Evolutionary conservation across 1,140 invertebrate genomes (phyloP).

Genomic region (Calycopis cecrops): DNA sequence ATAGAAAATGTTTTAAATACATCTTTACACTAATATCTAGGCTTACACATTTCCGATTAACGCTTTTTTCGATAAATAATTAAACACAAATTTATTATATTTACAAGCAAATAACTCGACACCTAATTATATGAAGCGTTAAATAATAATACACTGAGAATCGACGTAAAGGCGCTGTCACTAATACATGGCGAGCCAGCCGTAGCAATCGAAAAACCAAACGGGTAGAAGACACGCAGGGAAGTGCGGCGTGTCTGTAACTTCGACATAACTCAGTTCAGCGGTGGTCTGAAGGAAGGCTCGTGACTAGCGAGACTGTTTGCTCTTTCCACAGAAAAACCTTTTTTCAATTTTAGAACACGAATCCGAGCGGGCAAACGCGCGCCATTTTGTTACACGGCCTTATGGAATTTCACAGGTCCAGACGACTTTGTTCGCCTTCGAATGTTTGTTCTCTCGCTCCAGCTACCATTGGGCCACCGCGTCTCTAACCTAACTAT

Average conservation of each 20-base stretch:
- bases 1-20: constrained; percentile 71
- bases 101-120: constrained; percentile 72
- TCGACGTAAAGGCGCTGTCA: constrained; percentile 69
- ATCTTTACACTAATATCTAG: constrained; percentile 72
- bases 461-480: constrained; percentile 68
- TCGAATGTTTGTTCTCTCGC: constrained; percentile 68
- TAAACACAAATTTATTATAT: constrained; percentile 67
- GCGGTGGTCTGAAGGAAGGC: constrained; percentile 67
- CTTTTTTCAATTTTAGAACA: constrained; percentile 70
- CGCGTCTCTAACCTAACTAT: constrained; percentile 64
- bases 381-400: constrained; percentile 67
- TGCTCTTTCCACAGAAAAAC: constrained; percentile 64
- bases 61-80: constrained; percentile 70
- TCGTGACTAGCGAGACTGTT: constrained; percentile 70
- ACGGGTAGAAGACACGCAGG: constrained; percentile 23
- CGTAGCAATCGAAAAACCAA: constrained; percentile 45
- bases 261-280: constrained; percentile 39
- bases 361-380: constrained; percentile 64
- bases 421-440: constrained; percentile 54
- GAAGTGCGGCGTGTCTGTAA: constrained; percentile 19
- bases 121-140: constrained; percentile 68
- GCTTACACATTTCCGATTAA: constrained; percentile 69
- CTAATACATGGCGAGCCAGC: constrained; percentile 65
- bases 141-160: constrained; percentile 75
- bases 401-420: constrained; percentile 72